A percentile compares a stretch with the other conserved stretches of the same genome.
phyloP scores from a whole-genome alignment of 1,140 invertebrate genomes.

The Brachionus rotundiformis region DNA sequence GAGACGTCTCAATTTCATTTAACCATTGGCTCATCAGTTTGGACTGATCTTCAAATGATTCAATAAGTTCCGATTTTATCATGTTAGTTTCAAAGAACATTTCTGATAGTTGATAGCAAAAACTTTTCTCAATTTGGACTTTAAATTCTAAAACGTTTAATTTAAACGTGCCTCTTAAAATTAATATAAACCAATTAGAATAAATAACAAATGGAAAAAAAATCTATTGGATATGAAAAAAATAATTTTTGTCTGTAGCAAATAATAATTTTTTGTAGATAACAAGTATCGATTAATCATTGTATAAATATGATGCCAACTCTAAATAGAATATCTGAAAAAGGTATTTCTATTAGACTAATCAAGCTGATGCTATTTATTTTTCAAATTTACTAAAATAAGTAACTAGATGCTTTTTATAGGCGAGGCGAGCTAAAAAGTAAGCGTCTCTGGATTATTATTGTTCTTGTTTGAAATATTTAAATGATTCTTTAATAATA shows the following conservation, averaged over 20 bases:
- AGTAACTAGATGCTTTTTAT: constrained; percentile 8
- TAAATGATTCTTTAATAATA: constrained; percentile 26
- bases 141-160: neutral
- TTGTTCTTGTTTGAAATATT: neutral
- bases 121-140: neutral
- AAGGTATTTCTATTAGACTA: neutral
- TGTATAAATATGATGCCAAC: neutral
- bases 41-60: constrained; percentile 17
- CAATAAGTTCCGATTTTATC: constrained; percentile 19
- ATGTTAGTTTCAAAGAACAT: constrained; percentile 25
- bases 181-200: neutral
- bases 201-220: neutral
- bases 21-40: constrained; percentile 16
- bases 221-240: neutral
- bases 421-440: neutral
- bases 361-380: constrained; percentile 5
- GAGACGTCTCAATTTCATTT: neutral
- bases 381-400: neutral
- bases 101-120: neutral
- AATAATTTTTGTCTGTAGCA: neutral
- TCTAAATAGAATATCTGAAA: neutral
- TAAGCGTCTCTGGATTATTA: neutral
- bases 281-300: constrained; percentile 17
- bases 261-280: neutral
- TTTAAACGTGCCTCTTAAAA: constrained; percentile 41